These are phyloP conservation scores for Enteromius anoplus DNA, from an alignment of 2,797 vertebrate genomes.

Conservation along the genomic window DNA sequence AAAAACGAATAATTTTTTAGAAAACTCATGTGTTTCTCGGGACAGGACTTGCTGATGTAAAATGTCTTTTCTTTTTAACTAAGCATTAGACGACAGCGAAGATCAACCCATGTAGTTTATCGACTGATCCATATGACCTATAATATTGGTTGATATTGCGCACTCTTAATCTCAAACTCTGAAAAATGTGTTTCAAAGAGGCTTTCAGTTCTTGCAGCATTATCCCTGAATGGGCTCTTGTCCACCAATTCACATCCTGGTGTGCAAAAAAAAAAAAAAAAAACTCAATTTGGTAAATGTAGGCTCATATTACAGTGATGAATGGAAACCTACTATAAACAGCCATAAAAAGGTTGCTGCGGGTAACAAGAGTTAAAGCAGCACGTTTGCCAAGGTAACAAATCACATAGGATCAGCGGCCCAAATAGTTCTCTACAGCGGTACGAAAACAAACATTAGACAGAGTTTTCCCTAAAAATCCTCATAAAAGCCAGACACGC, in stretches of 20 bases:
- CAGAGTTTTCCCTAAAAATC: background rate
- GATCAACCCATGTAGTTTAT: background rate
- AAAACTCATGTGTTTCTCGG: background rate
- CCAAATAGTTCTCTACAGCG: background rate
- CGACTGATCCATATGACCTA: too few relatives aligned
- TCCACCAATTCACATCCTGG: background rate
- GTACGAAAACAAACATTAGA: background rate
- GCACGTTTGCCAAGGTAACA: background rate
- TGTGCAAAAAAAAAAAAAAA: background rate
- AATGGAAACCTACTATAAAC: slow-evolving; percentile 14
- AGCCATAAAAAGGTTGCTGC: background rate
- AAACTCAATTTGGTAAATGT: background rate
- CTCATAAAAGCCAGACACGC: background rate
- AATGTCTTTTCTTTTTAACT: background rate
- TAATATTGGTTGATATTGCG: background rate
- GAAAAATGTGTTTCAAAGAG: background rate
- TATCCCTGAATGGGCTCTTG: background rate
- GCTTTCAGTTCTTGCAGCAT: background rate
- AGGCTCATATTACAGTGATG: slow-evolving; percentile 5
- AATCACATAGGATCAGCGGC: background rate
- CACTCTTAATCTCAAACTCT: background rate
- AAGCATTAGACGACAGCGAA: too few relatives aligned
- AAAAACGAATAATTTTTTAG: background rate
- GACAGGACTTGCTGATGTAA: background rate
- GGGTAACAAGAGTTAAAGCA: slow-evolving; percentile 1